phyloP scores from a whole-genome alignment of 2,797 vertebrate genomes.

The Hydrolagus colliei region DNA sequence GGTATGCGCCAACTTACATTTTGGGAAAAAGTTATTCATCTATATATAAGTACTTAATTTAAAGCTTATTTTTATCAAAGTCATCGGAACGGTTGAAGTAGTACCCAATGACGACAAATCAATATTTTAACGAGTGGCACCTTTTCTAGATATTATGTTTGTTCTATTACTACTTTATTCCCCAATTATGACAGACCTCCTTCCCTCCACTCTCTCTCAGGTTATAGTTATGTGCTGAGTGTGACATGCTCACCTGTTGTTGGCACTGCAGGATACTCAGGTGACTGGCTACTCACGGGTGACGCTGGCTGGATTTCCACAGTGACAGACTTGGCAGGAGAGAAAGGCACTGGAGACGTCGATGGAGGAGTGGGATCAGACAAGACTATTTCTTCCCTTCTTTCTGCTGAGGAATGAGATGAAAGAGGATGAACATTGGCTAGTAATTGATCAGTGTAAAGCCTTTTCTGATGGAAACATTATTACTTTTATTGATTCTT shows the following conservation, averaged over 20 bases:
- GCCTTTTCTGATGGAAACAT: no score
- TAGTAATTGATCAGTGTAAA: neutral
- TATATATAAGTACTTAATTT: no score
- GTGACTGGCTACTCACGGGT: slow-evolving; percentile 75
- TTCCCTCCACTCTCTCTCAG: neutral
- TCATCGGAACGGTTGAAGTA: no score
- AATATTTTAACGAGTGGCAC: no score
- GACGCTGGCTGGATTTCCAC: slow-evolving; percentile 73
- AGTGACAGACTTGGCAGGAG: slow-evolving; percentile 77
- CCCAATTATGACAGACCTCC: neutral
- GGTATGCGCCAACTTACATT: no score
- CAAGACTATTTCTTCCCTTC: slow-evolving; percentile 70
- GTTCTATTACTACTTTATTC: neutral
- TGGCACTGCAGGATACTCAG: slow-evolving; percentile 70
- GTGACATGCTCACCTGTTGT: slow-evolving; percentile 64
- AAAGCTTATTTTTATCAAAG: no score
- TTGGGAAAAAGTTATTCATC: no score
- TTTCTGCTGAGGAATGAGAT: slow-evolving; percentile 58
- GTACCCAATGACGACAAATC: no score
- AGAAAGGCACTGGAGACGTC: slow-evolving; percentile 77
- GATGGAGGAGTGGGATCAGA: slow-evolving; percentile 72
- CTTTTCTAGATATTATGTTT: neutral
- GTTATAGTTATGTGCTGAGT: neutral
- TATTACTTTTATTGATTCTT: no score
- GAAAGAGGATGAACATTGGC: neutral